Percentiles rank a stretch among this genome's conserved stretches.
These are phyloP conservation scores for Emydocephalus ijimae DNA, from an alignment of 2,113 vertebrate genomes.

Conservation along the genomic window DNA sequence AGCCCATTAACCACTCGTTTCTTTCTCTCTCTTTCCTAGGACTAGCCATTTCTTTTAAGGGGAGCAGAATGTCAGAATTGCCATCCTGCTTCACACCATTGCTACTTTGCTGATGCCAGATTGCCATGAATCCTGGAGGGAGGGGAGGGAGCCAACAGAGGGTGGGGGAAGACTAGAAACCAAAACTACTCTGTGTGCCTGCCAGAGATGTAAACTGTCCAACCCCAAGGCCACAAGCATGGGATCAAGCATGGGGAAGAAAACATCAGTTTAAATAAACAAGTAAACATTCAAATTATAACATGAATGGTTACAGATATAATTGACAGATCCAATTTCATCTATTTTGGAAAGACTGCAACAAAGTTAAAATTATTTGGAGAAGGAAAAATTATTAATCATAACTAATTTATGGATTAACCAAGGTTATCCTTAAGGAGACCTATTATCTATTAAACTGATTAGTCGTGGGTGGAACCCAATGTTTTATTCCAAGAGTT, in stretches of 20 bases:
- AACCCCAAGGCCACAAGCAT: too few species aligned
- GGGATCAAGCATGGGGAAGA: too few species aligned
- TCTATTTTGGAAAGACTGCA: not conserved
- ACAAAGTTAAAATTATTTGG: not conserved
- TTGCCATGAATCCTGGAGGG: not conserved
- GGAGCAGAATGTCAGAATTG: too few species aligned
- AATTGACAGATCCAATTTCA: not conserved
- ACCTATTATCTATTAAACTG: not conserved
- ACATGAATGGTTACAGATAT: not conserved
- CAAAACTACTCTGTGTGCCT: too few species aligned
- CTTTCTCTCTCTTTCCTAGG: too few species aligned
- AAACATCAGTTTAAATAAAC: not conserved
- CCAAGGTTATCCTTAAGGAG: not conserved
- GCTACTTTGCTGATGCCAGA: not conserved
- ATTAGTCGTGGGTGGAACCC: not conserved
- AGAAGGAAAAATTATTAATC: not conserved
- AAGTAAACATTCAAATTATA: not conserved
- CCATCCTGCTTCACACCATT: too few species aligned
- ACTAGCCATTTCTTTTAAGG: too few species aligned
- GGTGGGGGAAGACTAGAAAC: too few species aligned
- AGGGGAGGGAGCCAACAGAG: too few species aligned
- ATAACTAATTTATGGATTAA: not conserved
- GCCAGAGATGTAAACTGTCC: too few species aligned
- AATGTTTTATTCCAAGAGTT: not conserved
- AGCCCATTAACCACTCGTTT: too few species aligned